Base-by-base conservation (phyloP, 2,113 vertebrate genomes). In the Daubentonia madagascariensis region DNA sequence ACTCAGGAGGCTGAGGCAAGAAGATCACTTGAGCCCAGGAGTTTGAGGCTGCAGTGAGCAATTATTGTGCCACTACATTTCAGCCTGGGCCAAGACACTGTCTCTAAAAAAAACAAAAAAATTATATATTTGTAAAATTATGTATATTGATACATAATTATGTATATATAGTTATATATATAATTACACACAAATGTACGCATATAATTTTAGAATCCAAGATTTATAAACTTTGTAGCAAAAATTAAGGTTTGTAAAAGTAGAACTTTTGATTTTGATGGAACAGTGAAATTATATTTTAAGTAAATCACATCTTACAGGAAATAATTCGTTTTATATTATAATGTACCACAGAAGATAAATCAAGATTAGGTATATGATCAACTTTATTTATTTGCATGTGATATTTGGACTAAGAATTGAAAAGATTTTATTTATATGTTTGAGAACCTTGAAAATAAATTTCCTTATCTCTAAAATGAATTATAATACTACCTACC, bases 231-330 rank as follows among this genome's bases (percentile, higher is more conserved):
- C 43, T 88, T 95, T 40, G 57, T 18, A 57, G 25, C 50, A 91
- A 94, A 91, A 78, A 75, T 75, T 81, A 83, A n/a, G 25, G 25
- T 94, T 61, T 91, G 14, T 17, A 48, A 94, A 65, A 70, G 11
- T 14, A 91, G 25, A 91, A 76, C 23, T 88, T 97, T 96, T 91
- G n/a, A 79, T 75, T 92, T 89, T 73, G 59, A 91, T 23, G 35
- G 16, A 83, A 50, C 40, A 88, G 22, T 40, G 79, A 17, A n/a
- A 87, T 96, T 84, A 75, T 18, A 32, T 94, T 70, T 92, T 88
- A 96, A 43, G 30, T 78, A 5, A 76, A 76, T 59, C 14, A 54
- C 22, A 83, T 72, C 68, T 90, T 90, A 72, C 23, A 96, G 43
- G 14, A 52, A 94, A 63, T 76, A 90, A 67, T 93, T 89, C 8